Conservation (phyloP, 2,113 vertebrate genomes). For the Bos indicus region DNA sequence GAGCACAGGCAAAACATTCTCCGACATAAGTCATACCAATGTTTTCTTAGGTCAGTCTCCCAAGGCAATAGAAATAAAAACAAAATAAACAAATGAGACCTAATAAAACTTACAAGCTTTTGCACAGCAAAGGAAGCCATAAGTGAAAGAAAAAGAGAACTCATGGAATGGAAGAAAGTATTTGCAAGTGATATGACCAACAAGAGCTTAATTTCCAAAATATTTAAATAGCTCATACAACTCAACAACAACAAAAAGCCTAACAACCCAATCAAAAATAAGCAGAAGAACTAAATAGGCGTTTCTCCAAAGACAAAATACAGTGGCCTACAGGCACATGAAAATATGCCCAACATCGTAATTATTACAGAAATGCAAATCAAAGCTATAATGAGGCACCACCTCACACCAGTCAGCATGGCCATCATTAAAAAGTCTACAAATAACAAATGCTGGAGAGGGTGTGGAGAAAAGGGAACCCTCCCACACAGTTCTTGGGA, state of each 20-base stretch:
- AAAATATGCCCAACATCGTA: background rate
- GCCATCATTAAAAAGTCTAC: background rate
- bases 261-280: background rate
- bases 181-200: background rate
- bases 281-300: background rate
- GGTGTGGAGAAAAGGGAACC: background rate
- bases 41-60: background rate
- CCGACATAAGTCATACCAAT: background rate
- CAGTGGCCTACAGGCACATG: background rate
- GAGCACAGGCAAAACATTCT: background rate
- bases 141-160: background rate
- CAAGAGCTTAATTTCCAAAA: background rate
- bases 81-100: background rate
- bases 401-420: background rate
- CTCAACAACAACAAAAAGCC: background rate
- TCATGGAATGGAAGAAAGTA: background rate
- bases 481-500: background rate
- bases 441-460: background rate
- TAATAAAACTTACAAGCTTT: background rate
- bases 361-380: background rate
- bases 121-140: background rate
- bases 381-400: background rate
- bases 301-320: background rate
- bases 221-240: background rate
- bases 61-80: background rate